Evolutionary conservation across 2,888 invertebrate species (phyloP), one percentile per base, ranked within the genome.

Genomic region (Macaria notata): DNA sequence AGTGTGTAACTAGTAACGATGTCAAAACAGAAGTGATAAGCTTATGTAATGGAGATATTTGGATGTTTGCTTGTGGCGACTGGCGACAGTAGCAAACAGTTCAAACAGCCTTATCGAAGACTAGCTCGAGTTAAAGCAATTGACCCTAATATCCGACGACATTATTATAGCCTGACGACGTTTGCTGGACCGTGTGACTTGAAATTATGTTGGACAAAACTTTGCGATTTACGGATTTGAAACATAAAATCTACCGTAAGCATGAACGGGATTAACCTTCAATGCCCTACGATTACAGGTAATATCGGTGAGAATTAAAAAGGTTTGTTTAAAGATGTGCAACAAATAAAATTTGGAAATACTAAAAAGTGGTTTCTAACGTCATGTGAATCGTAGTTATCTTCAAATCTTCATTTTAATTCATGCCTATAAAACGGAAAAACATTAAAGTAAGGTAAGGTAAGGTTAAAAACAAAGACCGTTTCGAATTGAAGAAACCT

Each of bases 61-160:
- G 62, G 54, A 70, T 77, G 75, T 81, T 78, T 76, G 72, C 71
- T 19, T 19, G 1, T 70, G 68, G 69, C 66, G 70, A 19, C 19
- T 19, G 19, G 73, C 69, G 75, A 68, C 73, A 75, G 79, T 77
- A 77, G 78, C 69, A 59, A 60, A 64, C 68, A 69, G 75, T 77
- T 75, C 75, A 79, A 81, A 83, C 73, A 83, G 70, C 74, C 76
- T 83, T 87, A 86, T 86, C 86, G 71, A 69, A 76, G 80, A 76
- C 80, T 80, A 80, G 76, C 79, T 79, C 76, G 78, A 82, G 78
- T 76, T 70, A 71, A 70, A 79, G 81, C 83, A 84, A 83, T 84
- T 85, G 86, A 85, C 86, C 85, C 72, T 81, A 82, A 84, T 86
- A 81, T 79, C 73, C 69, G 76, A 80, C 77, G 79, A 82, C 76